Evolutionary conservation across 2,888 invertebrate species (phyloP).

Genomic region (Phengaris alcon): DNA sequence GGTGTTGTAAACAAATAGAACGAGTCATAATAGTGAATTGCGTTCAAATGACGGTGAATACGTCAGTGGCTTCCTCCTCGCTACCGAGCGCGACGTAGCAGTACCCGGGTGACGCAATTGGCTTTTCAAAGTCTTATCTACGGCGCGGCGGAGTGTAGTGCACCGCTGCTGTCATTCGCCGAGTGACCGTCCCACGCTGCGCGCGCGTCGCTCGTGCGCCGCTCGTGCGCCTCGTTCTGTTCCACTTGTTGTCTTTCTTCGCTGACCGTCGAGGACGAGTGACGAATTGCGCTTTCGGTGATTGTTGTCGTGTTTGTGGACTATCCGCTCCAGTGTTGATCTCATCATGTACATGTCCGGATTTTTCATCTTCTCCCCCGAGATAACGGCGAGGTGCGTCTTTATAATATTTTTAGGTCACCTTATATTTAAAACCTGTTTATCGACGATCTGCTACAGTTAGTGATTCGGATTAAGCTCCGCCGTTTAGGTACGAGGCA

Average conservation of each 20-base stretch:
- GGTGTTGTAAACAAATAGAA: slow-evolving; percentile 57
- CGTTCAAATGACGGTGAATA: slow-evolving; percentile 70
- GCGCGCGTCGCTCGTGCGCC: slow-evolving; percentile 74
- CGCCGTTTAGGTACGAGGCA: slow-evolving; percentile 63
- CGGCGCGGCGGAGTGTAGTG: slow-evolving; percentile 66
- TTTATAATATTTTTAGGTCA: slow-evolving; percentile 47
- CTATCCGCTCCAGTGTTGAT: slow-evolving; percentile 51
- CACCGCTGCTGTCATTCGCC: slow-evolving; percentile 63
- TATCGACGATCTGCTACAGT: slow-evolving; percentile 30
- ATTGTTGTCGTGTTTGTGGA: slow-evolving; percentile 64
- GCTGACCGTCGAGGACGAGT: slow-evolving; percentile 71
- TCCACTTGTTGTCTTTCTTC: slow-evolving; percentile 67
- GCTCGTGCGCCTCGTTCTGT: slow-evolving; percentile 69
- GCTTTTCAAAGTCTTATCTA: slow-evolving; percentile 79
- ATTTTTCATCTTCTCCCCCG: slow-evolving; percentile 70
- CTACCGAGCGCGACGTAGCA: slow-evolving; percentile 65
- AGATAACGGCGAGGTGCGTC: slow-evolving; percentile 72
- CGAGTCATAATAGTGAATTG: slow-evolving; percentile 60
- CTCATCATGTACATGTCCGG: slow-evolving; percentile 72
- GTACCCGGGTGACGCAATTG: slow-evolving; percentile 76
- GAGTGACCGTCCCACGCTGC: slow-evolving; percentile 68
- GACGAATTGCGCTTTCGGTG: slow-evolving; percentile 69
- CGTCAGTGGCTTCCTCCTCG: slow-evolving; percentile 70
- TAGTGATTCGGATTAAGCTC: slow-evolving; percentile 46
- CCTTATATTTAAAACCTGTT: slow-evolving; percentile 46